A percentile compares a stretch with the other conserved stretches of the same genome.
Conservation (phyloP, 2,113 vertebrate genomes). For the Rutilus rutilus region DNA sequence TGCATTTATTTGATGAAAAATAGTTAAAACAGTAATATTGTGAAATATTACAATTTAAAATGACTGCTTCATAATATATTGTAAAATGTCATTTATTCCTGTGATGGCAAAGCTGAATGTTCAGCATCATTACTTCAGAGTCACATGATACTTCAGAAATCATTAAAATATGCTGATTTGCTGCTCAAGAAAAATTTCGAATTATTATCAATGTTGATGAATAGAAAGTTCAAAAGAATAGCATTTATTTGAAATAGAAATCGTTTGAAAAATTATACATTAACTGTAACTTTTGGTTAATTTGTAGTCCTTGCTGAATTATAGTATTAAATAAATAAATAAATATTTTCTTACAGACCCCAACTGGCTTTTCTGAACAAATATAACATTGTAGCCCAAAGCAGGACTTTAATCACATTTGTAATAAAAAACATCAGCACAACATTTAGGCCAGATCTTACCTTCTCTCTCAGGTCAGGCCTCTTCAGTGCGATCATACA, state of each 20-base stretch:
- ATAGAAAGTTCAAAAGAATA: background rate
- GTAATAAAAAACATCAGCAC: no score
- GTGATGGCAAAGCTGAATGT: background rate
- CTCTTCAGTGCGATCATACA: constrained; percentile 98
- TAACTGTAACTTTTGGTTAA: background rate
- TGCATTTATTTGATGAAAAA: background rate
- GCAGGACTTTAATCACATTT: no score
- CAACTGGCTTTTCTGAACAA: background rate
- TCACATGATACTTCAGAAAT: no score
- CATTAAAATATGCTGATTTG: background rate
- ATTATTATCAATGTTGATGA: background rate
- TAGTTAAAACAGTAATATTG: background rate
- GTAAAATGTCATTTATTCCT: background rate
- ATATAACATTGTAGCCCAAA: no score
- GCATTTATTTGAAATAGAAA: no score
- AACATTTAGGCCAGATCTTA: constrained; percentile 53
- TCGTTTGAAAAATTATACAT: background rate
- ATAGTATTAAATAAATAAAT: background rate
- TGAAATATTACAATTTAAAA: background rate
- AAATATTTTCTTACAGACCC: background rate
- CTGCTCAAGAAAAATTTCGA: no score
- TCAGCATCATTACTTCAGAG: background rate
- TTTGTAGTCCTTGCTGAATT: background rate
- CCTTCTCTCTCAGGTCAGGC: constrained; percentile 97
- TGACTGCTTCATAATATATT: background rate